These are phyloP conservation scores for Littorina saxatilis DNA, from an alignment of 1,140 invertebrate genomes.

Conservation along the genomic window DNA sequence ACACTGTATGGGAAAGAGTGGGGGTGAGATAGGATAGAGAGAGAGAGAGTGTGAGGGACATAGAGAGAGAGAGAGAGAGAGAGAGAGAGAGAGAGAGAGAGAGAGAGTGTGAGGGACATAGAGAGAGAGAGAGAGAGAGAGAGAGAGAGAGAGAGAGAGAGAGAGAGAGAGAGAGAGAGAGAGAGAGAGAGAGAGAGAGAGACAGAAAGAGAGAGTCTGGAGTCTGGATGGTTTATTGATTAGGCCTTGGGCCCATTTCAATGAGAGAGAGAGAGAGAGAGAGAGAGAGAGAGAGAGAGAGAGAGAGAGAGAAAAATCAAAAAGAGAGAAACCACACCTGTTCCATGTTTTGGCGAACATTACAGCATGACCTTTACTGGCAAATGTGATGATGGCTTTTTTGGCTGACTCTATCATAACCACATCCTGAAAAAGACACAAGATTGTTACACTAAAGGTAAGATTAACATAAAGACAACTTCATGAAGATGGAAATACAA, in stretches of 20 bases:
- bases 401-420: constrained; percentile 25
- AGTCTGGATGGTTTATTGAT: too few relatives aligned
- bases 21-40: background rate
- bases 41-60: too few relatives aligned
- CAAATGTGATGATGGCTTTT: constrained; percentile 33
- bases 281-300: too few relatives aligned
- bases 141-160: background rate
- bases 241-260: too few relatives aligned
- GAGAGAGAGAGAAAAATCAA: too few relatives aligned
- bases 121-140: background rate
- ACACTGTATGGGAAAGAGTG: too few relatives aligned
- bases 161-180: background rate
- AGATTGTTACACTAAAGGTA: background rate
- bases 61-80: background rate
- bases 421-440: background rate
- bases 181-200: too few relatives aligned
- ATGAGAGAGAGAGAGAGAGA: too few relatives aligned
- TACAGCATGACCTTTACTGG: constrained; percentile 15
- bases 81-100: background rate
- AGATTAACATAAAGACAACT: background rate
- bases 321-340: constrained; percentile 10
- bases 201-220: too few relatives aligned
- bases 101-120: too few relatives aligned
- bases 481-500: background rate
- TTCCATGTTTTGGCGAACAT: constrained; percentile 28